Evolutionary conservation across 2,113 vertebrate genomes (phyloP).

Genomic region (Phylloscopus trochiloides): DNA sequence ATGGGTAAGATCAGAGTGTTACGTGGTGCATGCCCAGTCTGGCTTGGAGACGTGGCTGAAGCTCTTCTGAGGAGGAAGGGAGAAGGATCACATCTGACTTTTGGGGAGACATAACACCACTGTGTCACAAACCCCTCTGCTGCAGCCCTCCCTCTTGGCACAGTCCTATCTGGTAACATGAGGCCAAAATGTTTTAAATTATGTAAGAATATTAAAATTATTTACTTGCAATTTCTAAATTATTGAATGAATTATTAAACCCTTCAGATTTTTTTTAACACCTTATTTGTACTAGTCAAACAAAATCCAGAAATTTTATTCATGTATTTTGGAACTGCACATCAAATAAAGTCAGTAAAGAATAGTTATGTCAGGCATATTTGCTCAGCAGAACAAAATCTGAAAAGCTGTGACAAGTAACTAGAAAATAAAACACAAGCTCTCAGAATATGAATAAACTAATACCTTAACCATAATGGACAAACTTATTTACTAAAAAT

Average conservation of each 20-base stretch:
- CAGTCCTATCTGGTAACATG: accelerated
- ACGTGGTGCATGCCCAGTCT: accelerated
- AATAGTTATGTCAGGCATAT: background rate
- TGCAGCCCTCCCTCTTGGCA: background rate
- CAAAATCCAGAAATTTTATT: background rate
- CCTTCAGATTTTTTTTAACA: background rate
- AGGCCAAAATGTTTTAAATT: background rate
- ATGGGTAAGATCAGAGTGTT: background rate
- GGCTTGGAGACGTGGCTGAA: no score
- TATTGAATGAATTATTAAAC: background rate
- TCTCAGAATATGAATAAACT: background rate
- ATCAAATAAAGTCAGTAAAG: background rate
- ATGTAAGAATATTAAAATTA: no score
- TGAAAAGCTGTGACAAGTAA: background rate
- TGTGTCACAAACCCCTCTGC: accelerated
- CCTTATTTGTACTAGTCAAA: background rate
- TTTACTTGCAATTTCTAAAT: background rate
- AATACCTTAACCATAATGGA: background rate
- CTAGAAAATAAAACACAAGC: background rate
- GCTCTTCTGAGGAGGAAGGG: background rate
- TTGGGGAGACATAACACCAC: background rate
- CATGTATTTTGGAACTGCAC: background rate
- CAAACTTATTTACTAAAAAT: background rate
- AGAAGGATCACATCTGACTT: background rate
- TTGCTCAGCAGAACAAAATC: background rate